These are phyloP conservation scores for Thaumatotibia leucotreta DNA, from an alignment of 1,140 invertebrate genomes.

Conservation along the genomic window DNA sequence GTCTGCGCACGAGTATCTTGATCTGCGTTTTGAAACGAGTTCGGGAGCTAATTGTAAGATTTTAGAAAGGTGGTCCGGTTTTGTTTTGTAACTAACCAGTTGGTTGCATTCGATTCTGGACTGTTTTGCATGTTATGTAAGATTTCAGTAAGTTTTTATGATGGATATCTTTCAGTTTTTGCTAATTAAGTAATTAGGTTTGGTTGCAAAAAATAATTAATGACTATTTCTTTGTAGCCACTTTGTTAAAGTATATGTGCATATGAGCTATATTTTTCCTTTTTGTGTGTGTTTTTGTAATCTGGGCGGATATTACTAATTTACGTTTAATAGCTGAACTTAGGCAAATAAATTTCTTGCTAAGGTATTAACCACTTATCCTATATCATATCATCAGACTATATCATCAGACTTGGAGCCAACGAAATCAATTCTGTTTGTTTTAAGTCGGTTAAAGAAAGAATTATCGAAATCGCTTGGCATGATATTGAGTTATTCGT, in stretches of 20 bases:
- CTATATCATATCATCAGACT: no score
- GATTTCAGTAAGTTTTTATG: conserved; percentile 4
- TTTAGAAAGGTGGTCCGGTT: conserved; percentile 61
- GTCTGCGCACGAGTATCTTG: conserved; percentile 47
- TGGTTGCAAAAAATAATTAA: conserved; percentile 20
- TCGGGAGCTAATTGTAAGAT: conserved; percentile 54
- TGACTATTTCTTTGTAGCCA: not conserved
- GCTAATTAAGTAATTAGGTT: conserved; percentile 15
- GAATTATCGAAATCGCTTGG: no score
- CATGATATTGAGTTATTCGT: no score
- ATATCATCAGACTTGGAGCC: no score
- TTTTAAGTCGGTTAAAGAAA: no score
- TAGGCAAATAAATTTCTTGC: no score
- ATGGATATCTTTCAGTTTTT: conserved; percentile 8
- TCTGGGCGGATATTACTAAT: no score
- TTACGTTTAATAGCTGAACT: no score
- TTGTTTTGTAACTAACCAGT: conserved; percentile 28
- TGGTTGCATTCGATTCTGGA: conserved; percentile 21
- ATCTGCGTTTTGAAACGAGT: conserved; percentile 58
- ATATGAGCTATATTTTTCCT: conserved; percentile 22
- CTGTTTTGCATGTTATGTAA: conserved; percentile 8
- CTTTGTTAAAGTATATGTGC: not conserved
- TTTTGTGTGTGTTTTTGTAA: conserved; percentile 31
- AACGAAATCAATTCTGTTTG: no score
- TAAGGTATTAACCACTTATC: no score